phyloP scores from a whole-genome alignment of 30 jellyfish, hydroid and myxozoan species.

The Aurelia sp. region DNA sequence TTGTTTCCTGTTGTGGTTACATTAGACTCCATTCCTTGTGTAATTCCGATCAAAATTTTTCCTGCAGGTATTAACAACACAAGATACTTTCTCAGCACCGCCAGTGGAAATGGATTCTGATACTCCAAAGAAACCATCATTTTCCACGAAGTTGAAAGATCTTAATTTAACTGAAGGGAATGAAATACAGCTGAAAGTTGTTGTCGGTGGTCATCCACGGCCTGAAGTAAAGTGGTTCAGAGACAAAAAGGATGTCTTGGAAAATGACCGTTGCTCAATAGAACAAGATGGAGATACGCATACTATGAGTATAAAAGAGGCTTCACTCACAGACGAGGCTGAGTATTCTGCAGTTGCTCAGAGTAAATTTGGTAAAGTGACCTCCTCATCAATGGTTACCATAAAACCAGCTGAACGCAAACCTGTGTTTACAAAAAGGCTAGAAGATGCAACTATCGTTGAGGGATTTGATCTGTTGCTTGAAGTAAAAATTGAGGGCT shows the following conservation, averaged over 20 bases:
- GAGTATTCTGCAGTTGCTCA: constrained; percentile 78
- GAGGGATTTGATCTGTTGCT: constrained; percentile 68
- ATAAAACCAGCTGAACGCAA: constrained; percentile 51
- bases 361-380: constrained; percentile 64
- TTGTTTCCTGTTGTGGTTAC: no score
- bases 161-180: constrained; percentile 65
- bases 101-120: constrained; percentile 13
- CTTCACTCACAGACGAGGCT: constrained; percentile 81
- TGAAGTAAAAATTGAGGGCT: constrained; percentile 75
- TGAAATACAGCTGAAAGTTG: constrained; percentile 41
- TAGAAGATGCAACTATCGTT: constrained; percentile 63
- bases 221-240: constrained; percentile 79
- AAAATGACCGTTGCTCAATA: constrained; percentile 43
- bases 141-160: constrained; percentile 35
- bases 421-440: constrained; percentile 71
- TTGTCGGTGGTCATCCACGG: constrained; percentile 65
- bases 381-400: constrained; percentile 71
- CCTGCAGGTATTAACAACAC: constrained; percentile 26
- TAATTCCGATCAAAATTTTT: neutral
- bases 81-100: constrained; percentile 20
- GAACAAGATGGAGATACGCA: constrained; percentile 20
- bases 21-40: no score
- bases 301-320: constrained; percentile 45
- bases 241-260: constrained; percentile 73
- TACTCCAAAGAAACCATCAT: constrained; percentile 50